Conservation (phyloP, 53 echinoderm and acorn worm species). For the Mesocentrotus franciscanus region DNA sequence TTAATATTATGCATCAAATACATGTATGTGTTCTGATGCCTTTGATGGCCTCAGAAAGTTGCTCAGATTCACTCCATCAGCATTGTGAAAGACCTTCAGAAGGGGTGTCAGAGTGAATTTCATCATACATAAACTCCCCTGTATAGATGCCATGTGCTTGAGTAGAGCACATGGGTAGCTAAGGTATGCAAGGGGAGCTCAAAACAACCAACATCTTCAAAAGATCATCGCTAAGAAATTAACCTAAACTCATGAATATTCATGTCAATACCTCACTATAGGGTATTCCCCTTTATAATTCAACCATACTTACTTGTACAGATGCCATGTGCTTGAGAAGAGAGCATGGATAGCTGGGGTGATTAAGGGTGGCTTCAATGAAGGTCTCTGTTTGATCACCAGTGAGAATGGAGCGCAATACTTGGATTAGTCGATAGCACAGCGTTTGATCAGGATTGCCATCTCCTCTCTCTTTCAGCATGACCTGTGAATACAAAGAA, state of each 20-base stretch:
- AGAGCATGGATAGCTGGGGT: conserved; percentile 53
- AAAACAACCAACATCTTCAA: no score
- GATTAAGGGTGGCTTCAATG: not conserved
- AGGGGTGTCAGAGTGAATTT: conserved; percentile 52
- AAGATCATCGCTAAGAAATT: no score
- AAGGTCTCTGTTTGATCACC: not conserved
- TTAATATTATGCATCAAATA: no score
- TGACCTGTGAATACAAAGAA: conserved; percentile 1
- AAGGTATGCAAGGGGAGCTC: no score
- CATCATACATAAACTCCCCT: conserved; percentile 16
- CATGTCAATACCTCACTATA: not conserved
- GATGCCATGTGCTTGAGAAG: conserved; percentile 51
- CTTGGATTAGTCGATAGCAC: not conserved
- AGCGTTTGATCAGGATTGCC: not conserved
- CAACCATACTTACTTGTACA: not conserved
- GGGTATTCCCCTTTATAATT: not conserved
- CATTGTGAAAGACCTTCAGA: conserved; percentile 10
- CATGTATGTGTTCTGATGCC: not conserved
- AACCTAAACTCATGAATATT: no score
- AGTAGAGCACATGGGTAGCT: no score
- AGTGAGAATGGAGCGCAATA: not conserved
- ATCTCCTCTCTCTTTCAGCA: conserved; percentile 27
- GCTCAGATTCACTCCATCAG: conserved; percentile 49
- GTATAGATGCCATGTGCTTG: no score
- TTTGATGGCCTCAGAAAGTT: not conserved